These are phyloP conservation scores for Leptoteleia sp. DNA, from an alignment of 1,140 invertebrate species.

Conservation along the genomic window DNA sequence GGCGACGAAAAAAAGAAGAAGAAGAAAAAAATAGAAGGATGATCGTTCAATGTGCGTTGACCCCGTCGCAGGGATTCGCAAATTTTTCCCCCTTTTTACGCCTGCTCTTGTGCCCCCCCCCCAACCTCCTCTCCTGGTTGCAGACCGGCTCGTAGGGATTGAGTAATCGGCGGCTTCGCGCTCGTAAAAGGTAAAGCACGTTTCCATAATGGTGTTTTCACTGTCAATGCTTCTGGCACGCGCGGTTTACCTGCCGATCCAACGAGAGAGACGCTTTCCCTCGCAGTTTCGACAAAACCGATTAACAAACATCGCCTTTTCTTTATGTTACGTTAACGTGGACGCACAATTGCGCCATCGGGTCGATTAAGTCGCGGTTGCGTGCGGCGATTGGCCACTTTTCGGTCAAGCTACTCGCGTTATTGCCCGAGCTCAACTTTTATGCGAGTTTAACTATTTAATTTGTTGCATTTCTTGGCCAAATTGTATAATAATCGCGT, in stretches of 20 bases:
- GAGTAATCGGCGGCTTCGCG: slow-evolving; percentile 76
- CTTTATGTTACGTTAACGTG: slow-evolving; percentile 13
- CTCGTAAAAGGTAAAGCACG: slow-evolving; percentile 78
- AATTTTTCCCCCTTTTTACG: slow-evolving; percentile 34
- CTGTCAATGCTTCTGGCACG: slow-evolving; percentile 77
- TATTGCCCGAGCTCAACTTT: not conserved
- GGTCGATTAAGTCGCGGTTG: slow-evolving; percentile 13
- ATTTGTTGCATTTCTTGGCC: slow-evolving; percentile 3
- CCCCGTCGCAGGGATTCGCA: slow-evolving; percentile 60
- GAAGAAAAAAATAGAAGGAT: slow-evolving; percentile 43
- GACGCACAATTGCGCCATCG: slow-evolving; percentile 2
- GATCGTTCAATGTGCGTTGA: slow-evolving; percentile 71
- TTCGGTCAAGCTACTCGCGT: not conserved
- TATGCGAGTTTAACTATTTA: slow-evolving; percentile 2
- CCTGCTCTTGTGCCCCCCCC: not conserved
- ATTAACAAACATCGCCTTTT: slow-evolving; percentile 42
- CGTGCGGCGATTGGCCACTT: not conserved
- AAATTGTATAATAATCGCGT: slow-evolving; percentile 10
- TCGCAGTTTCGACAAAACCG: slow-evolving; percentile 42
- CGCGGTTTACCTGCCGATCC: slow-evolving; percentile 57
- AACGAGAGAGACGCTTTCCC: slow-evolving; percentile 57
- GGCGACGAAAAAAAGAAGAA: slow-evolving; percentile 17
- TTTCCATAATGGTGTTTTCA: slow-evolving; percentile 79
- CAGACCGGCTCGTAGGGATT: slow-evolving; percentile 70
- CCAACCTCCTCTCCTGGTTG: slow-evolving; percentile 13